These are phyloP conservation scores for Tauraco erythrolophus DNA, from an alignment of 2,113 vertebrate species.

Conservation along the genomic window DNA sequence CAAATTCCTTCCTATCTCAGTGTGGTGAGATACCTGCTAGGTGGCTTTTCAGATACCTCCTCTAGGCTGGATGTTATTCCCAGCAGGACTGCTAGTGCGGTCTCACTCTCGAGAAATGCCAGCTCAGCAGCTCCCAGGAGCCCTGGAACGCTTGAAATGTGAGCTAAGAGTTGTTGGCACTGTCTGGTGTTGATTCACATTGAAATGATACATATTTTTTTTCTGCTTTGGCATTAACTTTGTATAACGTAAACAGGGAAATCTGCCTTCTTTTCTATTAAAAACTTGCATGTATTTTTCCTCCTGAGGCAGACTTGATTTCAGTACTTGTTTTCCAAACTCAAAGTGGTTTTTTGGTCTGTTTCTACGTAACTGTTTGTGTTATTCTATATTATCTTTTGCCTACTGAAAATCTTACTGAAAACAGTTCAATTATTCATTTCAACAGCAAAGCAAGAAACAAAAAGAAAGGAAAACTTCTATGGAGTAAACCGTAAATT, in stretches of 20 bases:
- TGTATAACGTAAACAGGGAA: neutral
- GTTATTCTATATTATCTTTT: neutral
- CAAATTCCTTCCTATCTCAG: neutral
- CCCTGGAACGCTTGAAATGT: neutral
- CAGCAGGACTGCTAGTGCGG: neutral
- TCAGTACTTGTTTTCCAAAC: neutral
- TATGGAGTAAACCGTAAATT: neutral
- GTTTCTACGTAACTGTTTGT: neutral
- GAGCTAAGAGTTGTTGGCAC: neutral
- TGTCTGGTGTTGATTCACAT: neutral
- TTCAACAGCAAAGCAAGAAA: neutral
- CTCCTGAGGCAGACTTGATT: neutral
- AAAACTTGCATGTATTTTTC: neutral
- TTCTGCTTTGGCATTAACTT: neutral
- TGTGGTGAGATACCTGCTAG: neutral
- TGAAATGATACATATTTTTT: neutral
- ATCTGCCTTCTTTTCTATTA: neutral
- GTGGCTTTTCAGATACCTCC: neutral
- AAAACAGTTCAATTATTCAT: conserved; percentile 37
- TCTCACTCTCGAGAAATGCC: neutral
- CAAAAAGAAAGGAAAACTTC: neutral
- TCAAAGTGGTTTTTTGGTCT: neutral
- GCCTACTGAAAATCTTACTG: neutral
- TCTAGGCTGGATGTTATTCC: neutral
- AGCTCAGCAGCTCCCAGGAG: neutral